Evolutionary conservation across 2,888 invertebrate species (phyloP).

Genomic region (Serrognathus titanus): DNA sequence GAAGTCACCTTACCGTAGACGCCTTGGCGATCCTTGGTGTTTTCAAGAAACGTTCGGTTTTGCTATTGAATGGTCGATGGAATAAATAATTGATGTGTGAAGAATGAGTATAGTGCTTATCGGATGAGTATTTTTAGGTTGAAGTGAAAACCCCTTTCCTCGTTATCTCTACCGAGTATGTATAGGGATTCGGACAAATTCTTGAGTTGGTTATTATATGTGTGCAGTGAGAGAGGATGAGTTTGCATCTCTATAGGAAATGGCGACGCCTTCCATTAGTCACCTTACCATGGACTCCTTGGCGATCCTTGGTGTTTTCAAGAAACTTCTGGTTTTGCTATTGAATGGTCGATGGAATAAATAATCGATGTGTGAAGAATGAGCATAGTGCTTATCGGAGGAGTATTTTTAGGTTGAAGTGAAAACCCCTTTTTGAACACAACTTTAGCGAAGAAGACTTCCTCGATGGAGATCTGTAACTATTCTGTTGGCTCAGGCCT

Average conservation of each 20-base stretch:
- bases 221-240: constrained; percentile 57
- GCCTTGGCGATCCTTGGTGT: constrained; percentile 39
- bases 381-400: constrained; percentile 37
- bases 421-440: constrained; percentile 45
- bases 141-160: constrained; percentile 46
- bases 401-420: constrained; percentile 34
- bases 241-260: constrained; percentile 50
- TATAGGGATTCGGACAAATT: constrained; percentile 28
- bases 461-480: constrained; percentile 32
- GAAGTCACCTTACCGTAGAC: constrained; percentile 50
- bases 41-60: constrained; percentile 37
- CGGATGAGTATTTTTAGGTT: constrained; percentile 29
- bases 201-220: constrained; percentile 7
- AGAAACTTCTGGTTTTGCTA: constrained; percentile 34
- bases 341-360: constrained; percentile 31
- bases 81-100: constrained; percentile 37
- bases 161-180: constrained; percentile 32
- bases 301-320: constrained; percentile 38
- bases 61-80: constrained; percentile 26
- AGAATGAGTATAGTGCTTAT: constrained; percentile 35
- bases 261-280: constrained; percentile 51
- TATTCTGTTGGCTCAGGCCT: constrained; percentile 27
- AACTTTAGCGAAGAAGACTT: constrained; percentile 22
- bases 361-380: constrained; percentile 36
- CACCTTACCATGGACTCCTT: constrained; percentile 48